Evolutionary conservation across 92 coral and sea anemone species (phyloP).

Genomic region (Zoanthus solanderi): DNA sequence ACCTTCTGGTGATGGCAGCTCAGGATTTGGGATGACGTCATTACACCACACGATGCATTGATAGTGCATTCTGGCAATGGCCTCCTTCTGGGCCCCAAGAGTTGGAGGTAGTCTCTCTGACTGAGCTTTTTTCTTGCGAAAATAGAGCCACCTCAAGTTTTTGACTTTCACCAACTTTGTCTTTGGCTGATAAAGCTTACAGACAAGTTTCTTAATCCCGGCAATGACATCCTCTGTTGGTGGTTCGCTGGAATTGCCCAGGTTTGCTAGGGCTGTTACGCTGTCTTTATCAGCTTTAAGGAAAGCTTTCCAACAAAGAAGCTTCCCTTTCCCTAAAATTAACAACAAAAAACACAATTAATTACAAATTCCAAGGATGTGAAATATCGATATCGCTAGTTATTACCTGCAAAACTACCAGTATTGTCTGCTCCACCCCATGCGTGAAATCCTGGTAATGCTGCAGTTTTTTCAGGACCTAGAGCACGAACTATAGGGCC

Average conservation of each 20-base stretch:
- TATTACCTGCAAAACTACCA: slow-evolving; percentile 49
- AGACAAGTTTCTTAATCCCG: slow-evolving; percentile 39
- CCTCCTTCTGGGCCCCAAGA: neutral
- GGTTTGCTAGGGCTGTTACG: slow-evolving; percentile 44
- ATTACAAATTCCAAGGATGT: slow-evolving; percentile 31
- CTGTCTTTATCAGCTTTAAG: slow-evolving; percentile 17
- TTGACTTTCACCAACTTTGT: slow-evolving; percentile 14
- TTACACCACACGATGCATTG: slow-evolving; percentile 9
- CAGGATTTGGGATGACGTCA: neutral
- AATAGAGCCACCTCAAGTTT: slow-evolving; percentile 43
- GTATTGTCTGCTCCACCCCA: slow-evolving; percentile 33
- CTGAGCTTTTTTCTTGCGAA: slow-evolving; percentile 33
- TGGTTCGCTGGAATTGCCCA: slow-evolving; percentile 19
- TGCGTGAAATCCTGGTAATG: slow-evolving; percentile 63
- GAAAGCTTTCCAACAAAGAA: slow-evolving; percentile 45
- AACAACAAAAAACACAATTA: slow-evolving; percentile 31
- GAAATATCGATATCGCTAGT: slow-evolving; percentile 3
- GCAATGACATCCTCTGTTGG: slow-evolving; percentile 29
- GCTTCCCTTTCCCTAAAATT: slow-evolving; percentile 36
- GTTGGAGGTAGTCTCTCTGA: slow-evolving; percentile 32
- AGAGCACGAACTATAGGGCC: slow-evolving; percentile 48
- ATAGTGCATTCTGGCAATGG: neutral
- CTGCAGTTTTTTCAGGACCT: slow-evolving; percentile 58
- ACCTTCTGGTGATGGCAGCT: slow-evolving; percentile 5
- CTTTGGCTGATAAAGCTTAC: slow-evolving; percentile 34